Evolutionary conservation across 1,140 invertebrate genomes (phyloP).

Genomic region (Drosophila sproati): DNA sequence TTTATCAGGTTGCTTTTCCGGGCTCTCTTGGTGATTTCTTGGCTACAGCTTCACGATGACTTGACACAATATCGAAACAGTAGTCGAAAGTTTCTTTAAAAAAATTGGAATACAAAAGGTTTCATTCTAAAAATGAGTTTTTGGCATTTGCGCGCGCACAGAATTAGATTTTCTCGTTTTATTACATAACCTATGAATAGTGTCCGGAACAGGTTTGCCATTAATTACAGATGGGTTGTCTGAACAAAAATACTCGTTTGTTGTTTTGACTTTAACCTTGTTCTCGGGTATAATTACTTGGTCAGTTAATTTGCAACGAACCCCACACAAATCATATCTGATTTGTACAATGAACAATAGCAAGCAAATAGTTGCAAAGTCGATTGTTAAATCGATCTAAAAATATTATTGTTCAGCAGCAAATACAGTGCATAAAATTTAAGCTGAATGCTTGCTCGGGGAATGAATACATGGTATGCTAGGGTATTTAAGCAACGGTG

Average conservation of each 20-base stretch:
- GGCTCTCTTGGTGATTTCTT: not conserved
- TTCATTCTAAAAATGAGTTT: not conserved
- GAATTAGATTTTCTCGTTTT: slow-evolving; percentile 3
- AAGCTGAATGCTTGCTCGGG: not conserved
- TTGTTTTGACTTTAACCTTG: slow-evolving; percentile 37
- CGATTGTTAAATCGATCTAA: slow-evolving; percentile 2
- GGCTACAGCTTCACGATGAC: slow-evolving; percentile 41
- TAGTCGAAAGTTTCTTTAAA: not conserved
- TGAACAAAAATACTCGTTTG: slow-evolving; percentile 36
- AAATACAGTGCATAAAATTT: not conserved
- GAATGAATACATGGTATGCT: too few relatives aligned
- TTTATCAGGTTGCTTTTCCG: not conserved
- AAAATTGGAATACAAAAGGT: not conserved
- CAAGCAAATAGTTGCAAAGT: not conserved
- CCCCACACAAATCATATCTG: slow-evolving; percentile 1
- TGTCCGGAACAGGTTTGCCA: slow-evolving; percentile 48
- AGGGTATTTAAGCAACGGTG: slow-evolving; percentile 16
- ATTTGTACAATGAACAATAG: slow-evolving; percentile 7
- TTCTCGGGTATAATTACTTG: slow-evolving; percentile 38
- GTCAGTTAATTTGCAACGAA: slow-evolving; percentile 19
- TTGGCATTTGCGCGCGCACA: slow-evolving; percentile 4
- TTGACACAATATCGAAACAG: not conserved
- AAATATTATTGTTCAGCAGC: not conserved
- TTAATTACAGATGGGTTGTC: slow-evolving; percentile 37
- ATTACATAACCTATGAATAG: slow-evolving; percentile 38